phyloP scores from a whole-genome alignment of 92 coral and sea anemone species.

The Porites rus region DNA sequence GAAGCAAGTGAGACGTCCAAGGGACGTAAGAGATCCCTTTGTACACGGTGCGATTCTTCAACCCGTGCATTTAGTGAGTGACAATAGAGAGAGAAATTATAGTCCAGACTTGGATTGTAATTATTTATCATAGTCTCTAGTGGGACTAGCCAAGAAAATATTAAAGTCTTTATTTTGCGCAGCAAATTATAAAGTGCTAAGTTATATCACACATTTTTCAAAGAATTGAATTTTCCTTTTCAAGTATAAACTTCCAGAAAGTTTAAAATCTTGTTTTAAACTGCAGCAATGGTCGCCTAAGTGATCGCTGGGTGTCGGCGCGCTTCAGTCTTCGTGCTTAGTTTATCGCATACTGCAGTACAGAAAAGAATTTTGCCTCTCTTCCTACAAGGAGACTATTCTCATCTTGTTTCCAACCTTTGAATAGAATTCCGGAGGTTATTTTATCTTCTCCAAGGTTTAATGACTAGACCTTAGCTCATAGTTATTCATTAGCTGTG shows the following conservation, averaged over 20 bases:
- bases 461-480: conserved; percentile 1
- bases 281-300: neutral
- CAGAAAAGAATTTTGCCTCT: neutral
- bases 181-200: neutral
- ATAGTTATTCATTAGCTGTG: neutral
- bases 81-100: neutral
- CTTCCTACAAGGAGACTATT: neutral
- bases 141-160: neutral
- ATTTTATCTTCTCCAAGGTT: conserved; percentile 40
- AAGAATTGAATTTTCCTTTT: neutral
- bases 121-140: neutral
- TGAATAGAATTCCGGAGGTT: neutral
- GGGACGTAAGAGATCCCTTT: neutral
- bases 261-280: conserved; percentile 4
- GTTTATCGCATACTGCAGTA: neutral
- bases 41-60: neutral
- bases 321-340: neutral
- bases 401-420: neutral
- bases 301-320: neutral
- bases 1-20: neutral
- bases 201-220: neutral
- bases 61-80: neutral
- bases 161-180: neutral
- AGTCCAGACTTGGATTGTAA: neutral
- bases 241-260: neutral